Conservation (phyloP, 2,797 vertebrate genomes). For the Urophycis tenuis region DNA sequence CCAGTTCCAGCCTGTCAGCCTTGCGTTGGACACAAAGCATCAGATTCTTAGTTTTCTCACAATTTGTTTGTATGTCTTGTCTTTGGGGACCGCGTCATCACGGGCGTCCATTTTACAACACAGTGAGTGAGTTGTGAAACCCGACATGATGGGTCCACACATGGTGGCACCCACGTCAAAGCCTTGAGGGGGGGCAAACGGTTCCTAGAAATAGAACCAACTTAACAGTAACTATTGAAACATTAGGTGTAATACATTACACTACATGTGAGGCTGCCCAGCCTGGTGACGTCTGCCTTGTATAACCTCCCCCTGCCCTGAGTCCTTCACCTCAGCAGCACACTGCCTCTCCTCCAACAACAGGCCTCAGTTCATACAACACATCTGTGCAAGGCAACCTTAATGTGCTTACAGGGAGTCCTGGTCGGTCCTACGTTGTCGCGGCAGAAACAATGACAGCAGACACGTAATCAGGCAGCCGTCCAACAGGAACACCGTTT, state of each 20-base stretch:
- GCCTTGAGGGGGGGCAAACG: conserved; percentile 27
- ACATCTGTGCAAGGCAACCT: not conserved
- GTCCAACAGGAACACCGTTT: conserved; percentile 19
- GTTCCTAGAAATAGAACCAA: conserved; percentile 38
- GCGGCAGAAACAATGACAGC: conserved; percentile 27
- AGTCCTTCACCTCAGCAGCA: not conserved
- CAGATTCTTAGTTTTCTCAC: conserved; percentile 20
- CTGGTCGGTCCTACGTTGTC: not conserved
- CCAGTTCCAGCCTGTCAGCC: conserved; percentile 37
- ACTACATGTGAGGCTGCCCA: conserved; percentile 35
- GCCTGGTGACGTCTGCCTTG: conserved; percentile 41
- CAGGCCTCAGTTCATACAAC: conserved; percentile 25
- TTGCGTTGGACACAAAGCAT: conserved; percentile 28
- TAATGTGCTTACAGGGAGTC: not conserved
- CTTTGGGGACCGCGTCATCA: conserved; percentile 34
- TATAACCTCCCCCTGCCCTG: not conserved
- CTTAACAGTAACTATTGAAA: conserved; percentile 47
- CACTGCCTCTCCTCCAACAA: not conserved
- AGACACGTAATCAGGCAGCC: conserved; percentile 34
- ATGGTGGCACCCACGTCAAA: conserved; percentile 34
- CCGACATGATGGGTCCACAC: conserved; percentile 21
- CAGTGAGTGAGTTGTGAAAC: conserved; percentile 1
- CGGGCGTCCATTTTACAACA: conserved; percentile 4
- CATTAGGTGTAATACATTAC: conserved; percentile 23
- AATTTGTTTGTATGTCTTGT: conserved; percentile 23